These are phyloP conservation scores for Acanthopagrus latus DNA, from an alignment of 2,797 vertebrate genomes.

Conservation along the genomic window DNA sequence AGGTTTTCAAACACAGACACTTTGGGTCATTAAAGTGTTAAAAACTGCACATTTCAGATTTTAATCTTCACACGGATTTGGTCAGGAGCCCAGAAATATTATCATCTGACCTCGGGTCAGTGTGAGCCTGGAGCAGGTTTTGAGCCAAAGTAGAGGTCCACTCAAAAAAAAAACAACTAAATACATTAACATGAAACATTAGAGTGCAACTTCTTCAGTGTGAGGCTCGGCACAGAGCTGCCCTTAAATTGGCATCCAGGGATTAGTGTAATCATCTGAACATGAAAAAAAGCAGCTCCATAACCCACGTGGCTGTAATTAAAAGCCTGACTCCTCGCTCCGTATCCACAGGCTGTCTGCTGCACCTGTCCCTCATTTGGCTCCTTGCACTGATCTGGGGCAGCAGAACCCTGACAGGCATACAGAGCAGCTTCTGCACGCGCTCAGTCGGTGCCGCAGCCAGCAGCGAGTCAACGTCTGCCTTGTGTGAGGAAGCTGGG, in stretches of 20 bases:
- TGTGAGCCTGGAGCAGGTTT: not conserved
- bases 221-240: conserved; percentile 22
- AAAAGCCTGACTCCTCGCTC: conserved; percentile 69
- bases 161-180: conserved; percentile 1
- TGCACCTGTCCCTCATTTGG: conserved; percentile 79
- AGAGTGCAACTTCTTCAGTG: conserved; percentile 12
- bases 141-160: not conserved
- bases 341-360: conserved; percentile 66
- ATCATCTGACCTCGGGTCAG: not conserved
- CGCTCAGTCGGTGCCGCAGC: conserved; percentile 60
- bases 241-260: conserved; percentile 58
- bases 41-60: not conserved
- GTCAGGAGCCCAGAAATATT: not conserved
- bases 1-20: too few species aligned
- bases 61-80: not conserved
- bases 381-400: conserved; percentile 66
- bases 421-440: conserved; percentile 75
- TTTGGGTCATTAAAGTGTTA: not conserved
- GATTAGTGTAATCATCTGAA: conserved; percentile 67
- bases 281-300: conserved; percentile 43
- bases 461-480: conserved; percentile 72
- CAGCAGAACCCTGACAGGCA: conserved; percentile 71
- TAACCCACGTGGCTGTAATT: conserved; percentile 73
- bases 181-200: not conserved
- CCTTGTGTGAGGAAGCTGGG: conserved; percentile 74